Evolutionary conservation across 2,113 vertebrate genomes (phyloP), one percentile per base, ranked within the genome.

Genomic region (Psilopogon haemacephalus): DNA sequence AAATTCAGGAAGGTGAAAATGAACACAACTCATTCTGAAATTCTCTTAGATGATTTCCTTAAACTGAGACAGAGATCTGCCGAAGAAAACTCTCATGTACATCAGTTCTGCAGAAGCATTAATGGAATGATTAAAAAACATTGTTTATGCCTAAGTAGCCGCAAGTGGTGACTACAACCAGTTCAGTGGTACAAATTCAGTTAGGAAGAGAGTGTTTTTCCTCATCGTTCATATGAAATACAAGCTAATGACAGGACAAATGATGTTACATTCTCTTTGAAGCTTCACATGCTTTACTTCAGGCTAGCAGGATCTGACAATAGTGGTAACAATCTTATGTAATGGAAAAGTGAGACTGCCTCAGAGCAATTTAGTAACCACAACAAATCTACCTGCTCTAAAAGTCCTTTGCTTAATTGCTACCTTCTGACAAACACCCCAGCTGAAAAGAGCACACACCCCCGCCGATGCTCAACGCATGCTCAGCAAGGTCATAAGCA

Each of bases 131-230:
- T 67, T 77, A 55, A 13, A 19, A 40, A 4, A 19, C 24, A 33
- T 24, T 74, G 24, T 50, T 58, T 54, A 12, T 70, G 65, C 16
- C 26, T 1, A 9, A 77, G 46, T 5, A 79, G 72, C 89, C 62
- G 46, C 63, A 91, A 46, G 62, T 56, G 32, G n/a, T 73, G 52
- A 77, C 44, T 62, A 33, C 27, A 75, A 76, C 19, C n/a, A 82
- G 50, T 55, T 58, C 5, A 82, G 55, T 82, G 64, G 32, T 16
- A 70, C 30, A 52, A n/a, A 0, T 9, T 28, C 76, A 76, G 48
- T 1, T 2, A 69, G 9, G 8, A 35, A 73, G 9, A 59, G 8
- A 19, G 15, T 0, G 0, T 7, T 38, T 79, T 18, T 35, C 54
- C 74, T 68, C 15, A 37, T 67, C 64, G 81, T 37, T 90, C 70